Conservation (phyloP, 1,140 invertebrate species). For the Magallana ariakensis region DNA sequence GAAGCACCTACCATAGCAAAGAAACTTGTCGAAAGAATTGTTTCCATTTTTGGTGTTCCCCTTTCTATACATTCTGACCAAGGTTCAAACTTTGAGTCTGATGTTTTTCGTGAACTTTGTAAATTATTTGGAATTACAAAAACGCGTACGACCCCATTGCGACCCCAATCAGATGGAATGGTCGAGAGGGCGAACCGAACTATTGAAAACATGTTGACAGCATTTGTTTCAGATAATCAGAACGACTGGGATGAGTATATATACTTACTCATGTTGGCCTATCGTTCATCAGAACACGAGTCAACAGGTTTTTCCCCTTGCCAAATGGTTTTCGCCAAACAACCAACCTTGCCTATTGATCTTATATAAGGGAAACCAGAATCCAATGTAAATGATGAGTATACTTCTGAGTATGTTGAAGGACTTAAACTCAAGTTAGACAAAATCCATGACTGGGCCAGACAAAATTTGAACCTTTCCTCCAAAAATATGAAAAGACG, state of each 20-base stretch:
- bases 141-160: conserved; percentile 51
- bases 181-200: conserved; percentile 60
- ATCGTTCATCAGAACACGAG: conserved; percentile 47
- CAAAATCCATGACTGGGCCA: conserved; percentile 8
- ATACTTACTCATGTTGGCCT: conserved; percentile 46
- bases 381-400: neutral
- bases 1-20: conserved; percentile 59
- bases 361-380: conserved; percentile 34
- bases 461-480: neutral
- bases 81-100: conserved; percentile 54
- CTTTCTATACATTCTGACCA: conserved; percentile 53
- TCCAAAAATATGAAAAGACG: conserved; percentile 31
- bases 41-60: conserved; percentile 56
- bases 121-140: conserved; percentile 53
- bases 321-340: conserved; percentile 43
- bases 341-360: conserved; percentile 45
- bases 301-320: conserved; percentile 40
- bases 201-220: conserved; percentile 44
- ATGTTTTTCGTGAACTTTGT: conserved; percentile 48
- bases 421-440: neutral
- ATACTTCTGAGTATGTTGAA: neutral
- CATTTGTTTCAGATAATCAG: conserved; percentile 45
- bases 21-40: conserved; percentile 65
- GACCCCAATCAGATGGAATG: conserved; percentile 58
- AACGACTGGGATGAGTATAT: conserved; percentile 57